A percentile compares a stretch with the other conserved stretches of the same genome.
Conservation (phyloP, 2,113 vertebrate genomes). For the Hylia prasina region DNA sequence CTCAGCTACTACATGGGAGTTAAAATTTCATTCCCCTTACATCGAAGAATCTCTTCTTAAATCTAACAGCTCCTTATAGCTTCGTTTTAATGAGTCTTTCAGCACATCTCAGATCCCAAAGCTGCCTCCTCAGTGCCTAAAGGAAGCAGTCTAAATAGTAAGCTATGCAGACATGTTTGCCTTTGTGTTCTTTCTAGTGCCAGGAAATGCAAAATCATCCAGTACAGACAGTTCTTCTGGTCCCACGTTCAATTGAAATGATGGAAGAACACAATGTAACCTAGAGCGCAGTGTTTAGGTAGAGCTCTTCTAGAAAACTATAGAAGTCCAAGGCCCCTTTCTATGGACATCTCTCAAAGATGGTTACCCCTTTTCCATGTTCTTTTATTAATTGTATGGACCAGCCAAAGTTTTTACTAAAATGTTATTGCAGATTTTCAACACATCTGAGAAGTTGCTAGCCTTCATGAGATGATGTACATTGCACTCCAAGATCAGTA, state of each 20-base stretch:
- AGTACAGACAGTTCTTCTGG: background rate
- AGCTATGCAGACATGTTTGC: background rate
- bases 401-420: background rate
- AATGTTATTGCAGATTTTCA: background rate
- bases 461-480: background rate
- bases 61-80: background rate
- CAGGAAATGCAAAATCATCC: background rate
- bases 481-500: background rate
- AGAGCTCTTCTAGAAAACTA: background rate
- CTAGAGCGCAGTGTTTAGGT: rapidly evolving
- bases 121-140: background rate
- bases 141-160: background rate
- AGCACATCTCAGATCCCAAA: background rate
- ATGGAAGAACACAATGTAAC: background rate
- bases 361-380: background rate
- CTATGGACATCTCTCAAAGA: background rate
- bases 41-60: background rate
- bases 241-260: background rate
- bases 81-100: background rate
- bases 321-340: background rate
- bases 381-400: background rate
- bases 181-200: background rate
- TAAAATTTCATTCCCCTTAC: background rate
- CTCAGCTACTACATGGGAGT: background rate
- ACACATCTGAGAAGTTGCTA: background rate